Percentiles rank a stretch among this genome's conserved stretches.
phyloP scores from a whole-genome alignment of 2,888 invertebrate species.

The Athetis lepigone region DNA sequence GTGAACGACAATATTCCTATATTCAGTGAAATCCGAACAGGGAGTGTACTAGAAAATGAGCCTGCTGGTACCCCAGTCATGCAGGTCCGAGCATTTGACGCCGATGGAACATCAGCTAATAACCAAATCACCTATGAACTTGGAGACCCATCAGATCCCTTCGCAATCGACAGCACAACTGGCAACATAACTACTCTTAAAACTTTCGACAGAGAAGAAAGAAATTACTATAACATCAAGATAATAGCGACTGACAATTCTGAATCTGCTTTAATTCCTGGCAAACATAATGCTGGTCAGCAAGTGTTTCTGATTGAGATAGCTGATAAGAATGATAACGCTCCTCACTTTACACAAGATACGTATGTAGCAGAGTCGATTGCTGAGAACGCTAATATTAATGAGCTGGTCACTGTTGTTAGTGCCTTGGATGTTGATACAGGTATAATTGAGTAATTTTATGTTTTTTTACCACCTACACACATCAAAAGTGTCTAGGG shows the following conservation, averaged over 20 bases:
- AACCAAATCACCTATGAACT: conserved; percentile 96
- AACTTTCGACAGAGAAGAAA: conserved; percentile 96
- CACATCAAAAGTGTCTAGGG: too few species aligned
- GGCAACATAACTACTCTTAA: conserved; percentile 96
- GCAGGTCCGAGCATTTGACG: conserved; percentile 96
- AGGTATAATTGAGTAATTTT: too few species aligned
- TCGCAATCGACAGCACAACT: conserved; percentile 95
- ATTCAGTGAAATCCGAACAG: conserved; percentile 95
- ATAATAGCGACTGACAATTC: conserved; percentile 97
- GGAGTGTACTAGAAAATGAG: conserved; percentile 96
- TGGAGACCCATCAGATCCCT: conserved; percentile 93
- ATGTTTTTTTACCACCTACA: too few species aligned
- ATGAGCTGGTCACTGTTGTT: conserved; percentile 96
- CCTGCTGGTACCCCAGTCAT: conserved; percentile 95
- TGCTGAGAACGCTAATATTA: conserved; percentile 95
- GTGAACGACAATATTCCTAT: conserved; percentile 97
- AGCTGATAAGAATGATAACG: conserved; percentile 98
- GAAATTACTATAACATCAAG: conserved; percentile 96
- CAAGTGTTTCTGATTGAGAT: conserved; percentile 97
- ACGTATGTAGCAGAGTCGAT: conserved; percentile 94
- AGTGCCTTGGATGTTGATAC: conserved; percentile 97
- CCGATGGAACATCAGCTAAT: conserved; percentile 95
- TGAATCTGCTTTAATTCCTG: conserved; percentile 93
- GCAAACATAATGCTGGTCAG: conserved; percentile 93
- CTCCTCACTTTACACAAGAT: conserved; percentile 95